phyloP scores from a whole-genome alignment of 2,888 invertebrate species.

The Dryococelus australis region DNA sequence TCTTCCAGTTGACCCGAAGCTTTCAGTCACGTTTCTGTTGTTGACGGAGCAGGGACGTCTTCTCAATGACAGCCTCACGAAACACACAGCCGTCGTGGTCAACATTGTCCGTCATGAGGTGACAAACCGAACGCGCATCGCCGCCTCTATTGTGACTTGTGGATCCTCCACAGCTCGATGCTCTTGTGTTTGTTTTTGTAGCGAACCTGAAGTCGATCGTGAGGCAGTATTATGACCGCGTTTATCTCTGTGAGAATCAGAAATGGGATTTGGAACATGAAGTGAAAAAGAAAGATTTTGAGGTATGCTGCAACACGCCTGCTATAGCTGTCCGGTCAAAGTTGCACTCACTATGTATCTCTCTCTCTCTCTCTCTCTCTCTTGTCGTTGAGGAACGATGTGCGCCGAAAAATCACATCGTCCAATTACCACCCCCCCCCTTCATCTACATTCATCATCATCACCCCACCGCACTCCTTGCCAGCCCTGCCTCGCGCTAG shows the following conservation, averaged over 20 bases:
- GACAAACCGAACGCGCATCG: too few relatives aligned
- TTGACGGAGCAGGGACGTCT: too few relatives aligned
- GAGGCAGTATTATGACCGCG: constrained; percentile 96
- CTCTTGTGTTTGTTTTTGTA: constrained; percentile 61
- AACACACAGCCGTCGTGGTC: too few relatives aligned
- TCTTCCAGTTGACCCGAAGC: too few relatives aligned
- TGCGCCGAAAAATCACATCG: background rate
- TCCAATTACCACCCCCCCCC: too few relatives aligned
- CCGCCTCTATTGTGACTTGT: too few relatives aligned
- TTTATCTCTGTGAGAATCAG: constrained; percentile 97
- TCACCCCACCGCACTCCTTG: background rate
- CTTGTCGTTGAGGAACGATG: background rate
- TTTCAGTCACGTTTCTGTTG: too few relatives aligned
- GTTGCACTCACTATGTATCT: background rate
- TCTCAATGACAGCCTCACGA: too few relatives aligned
- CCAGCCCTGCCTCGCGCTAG: background rate
- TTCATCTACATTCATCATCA: background rate
- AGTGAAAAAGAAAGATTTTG: constrained; percentile 99
- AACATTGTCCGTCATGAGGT: too few relatives aligned
- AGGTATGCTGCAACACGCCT: constrained; percentile 70
- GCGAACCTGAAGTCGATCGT: constrained; percentile 90
- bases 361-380: background rate
- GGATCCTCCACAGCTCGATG: background rate
- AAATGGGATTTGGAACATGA: constrained; percentile 99
- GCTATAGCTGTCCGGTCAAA: background rate